Evolutionary conservation across 2,797 vertebrate genomes (phyloP).

Genomic region (Alauda arvensis): DNA sequence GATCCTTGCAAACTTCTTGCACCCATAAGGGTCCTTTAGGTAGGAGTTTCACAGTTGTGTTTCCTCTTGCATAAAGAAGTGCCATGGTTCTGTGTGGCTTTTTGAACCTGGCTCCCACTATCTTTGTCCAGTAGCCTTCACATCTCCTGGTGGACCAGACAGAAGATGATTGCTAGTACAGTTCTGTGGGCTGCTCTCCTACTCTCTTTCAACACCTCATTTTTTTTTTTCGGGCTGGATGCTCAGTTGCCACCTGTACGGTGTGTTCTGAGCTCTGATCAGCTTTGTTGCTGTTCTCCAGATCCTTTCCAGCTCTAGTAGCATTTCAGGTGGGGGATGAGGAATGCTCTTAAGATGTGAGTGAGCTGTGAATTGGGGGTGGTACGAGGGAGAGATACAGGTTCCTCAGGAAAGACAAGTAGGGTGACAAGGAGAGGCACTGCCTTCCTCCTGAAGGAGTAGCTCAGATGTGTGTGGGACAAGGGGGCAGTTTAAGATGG

Average conservation of each 20-base stretch:
- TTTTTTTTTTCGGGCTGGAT: neutral
- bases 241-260: neutral
- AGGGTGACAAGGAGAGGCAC: neutral
- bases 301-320: neutral
- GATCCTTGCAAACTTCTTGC: neutral
- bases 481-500: neutral
- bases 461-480: neutral
- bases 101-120: neutral
- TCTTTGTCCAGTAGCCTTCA: neutral
- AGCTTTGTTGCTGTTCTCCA: neutral
- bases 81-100: neutral
- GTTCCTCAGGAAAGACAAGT: neutral
- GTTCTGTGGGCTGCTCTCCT: neutral
- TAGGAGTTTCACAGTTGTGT: neutral
- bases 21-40: neutral
- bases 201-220: neutral
- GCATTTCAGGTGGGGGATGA: neutral
- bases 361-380: neutral
- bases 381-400: neutral
- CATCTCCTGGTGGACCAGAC: neutral
- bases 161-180: neutral
- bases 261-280: neutral
- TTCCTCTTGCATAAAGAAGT: neutral
- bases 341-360: neutral
- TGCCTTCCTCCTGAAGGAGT: neutral